A percentile compares a stretch with the other conserved stretches of the same genome.
phyloP scores from a whole-genome alignment of 1,140 invertebrate species.

The Doryteuthis pealeii region DNA sequence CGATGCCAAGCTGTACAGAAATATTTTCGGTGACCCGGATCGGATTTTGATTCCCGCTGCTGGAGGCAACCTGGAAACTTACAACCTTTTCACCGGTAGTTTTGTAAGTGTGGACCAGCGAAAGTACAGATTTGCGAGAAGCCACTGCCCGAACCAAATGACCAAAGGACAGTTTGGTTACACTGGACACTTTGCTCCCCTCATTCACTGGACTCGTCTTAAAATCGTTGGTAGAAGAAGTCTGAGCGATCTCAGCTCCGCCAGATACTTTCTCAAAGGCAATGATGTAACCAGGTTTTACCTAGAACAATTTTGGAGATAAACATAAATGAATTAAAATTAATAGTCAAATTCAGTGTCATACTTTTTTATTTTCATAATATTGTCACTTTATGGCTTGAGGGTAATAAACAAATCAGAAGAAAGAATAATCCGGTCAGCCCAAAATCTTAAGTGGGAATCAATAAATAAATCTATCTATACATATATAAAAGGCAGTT shows the following conservation, averaged over 20 bases:
- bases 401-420: no score
- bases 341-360: no score
- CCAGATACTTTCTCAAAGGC: neutral
- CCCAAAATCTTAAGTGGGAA: no score
- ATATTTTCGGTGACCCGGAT: conserved; percentile 17
- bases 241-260: neutral
- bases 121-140: neutral
- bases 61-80: neutral
- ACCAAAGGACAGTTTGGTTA: neutral
- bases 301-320: neutral
- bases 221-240: neutral
- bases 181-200: neutral
- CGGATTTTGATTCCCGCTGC: neutral
- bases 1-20: conserved; percentile 35
- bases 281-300: neutral
- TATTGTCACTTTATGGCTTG: no score
- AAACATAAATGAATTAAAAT: no score
- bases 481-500: no score
- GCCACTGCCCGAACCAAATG: conserved; percentile 4
- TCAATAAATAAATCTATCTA: no score
- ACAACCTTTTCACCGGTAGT: neutral
- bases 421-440: no score
- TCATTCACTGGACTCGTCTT: neutral
- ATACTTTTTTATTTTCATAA: no score
- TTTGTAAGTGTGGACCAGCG: neutral